A percentile compares a stretch with the other conserved stretches of the same genome.
phyloP scores from a whole-genome alignment of 2,113 vertebrate genomes.

The Phylloscopus trochiloides region DNA sequence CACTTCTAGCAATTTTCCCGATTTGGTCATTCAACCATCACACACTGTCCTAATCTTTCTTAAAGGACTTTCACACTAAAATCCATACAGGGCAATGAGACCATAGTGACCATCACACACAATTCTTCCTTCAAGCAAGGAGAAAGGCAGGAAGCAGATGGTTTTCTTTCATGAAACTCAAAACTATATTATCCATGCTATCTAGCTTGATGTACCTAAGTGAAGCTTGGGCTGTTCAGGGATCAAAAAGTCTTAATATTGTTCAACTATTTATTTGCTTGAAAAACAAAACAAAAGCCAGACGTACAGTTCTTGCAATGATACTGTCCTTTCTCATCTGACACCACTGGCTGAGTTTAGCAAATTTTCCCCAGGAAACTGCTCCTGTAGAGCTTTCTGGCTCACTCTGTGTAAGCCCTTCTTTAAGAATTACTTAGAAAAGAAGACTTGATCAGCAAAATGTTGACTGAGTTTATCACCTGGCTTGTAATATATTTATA shows the following conservation, averaged over 20 bases:
- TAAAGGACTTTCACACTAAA: background rate
- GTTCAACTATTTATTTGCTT: background rate
- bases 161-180: background rate
- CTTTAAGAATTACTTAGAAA: background rate
- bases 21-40: background rate
- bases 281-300: background rate
- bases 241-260: background rate
- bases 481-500: background rate
- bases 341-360: background rate
- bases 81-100: background rate
- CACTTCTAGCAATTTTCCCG: background rate
- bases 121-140: background rate
- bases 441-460: background rate
- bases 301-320: background rate
- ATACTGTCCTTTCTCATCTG: background rate
- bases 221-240: background rate
- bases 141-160: background rate
- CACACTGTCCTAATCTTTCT: background rate
- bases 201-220: background rate
- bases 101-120: background rate
- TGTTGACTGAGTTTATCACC: background rate
- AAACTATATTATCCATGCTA: background rate
- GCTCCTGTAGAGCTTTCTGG: background rate
- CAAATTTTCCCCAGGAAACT: background rate
- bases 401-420: background rate